These are phyloP conservation scores for Hucho hucho DNA, from an alignment of 2,113 vertebrate species.

Conservation along the genomic window DNA sequence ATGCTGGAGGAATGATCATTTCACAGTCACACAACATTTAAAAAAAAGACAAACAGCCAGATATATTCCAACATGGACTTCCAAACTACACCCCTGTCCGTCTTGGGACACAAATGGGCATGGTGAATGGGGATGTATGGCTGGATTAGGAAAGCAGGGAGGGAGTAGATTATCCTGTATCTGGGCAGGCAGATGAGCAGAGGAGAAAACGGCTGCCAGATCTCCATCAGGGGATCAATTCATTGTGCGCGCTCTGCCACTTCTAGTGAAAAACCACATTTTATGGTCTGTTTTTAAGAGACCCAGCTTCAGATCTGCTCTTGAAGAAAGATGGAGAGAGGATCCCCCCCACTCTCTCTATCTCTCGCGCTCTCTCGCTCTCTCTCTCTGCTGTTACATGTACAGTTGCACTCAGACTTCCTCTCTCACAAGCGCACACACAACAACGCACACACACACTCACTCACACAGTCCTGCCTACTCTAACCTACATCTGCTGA, in stretches of 20 bases:
- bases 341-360: neutral
- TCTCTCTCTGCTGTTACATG: neutral
- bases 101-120: slow-evolving; percentile 41
- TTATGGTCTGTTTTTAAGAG: slow-evolving; percentile 70
- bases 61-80: slow-evolving; percentile 58
- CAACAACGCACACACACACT: slow-evolving; percentile 30
- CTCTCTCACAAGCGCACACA: slow-evolving; percentile 4
- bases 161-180: slow-evolving; percentile 75
- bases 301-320: slow-evolving; percentile 40
- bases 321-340: slow-evolving; percentile 31
- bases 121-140: slow-evolving; percentile 64
- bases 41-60: slow-evolving; percentile 64
- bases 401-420: slow-evolving; percentile 4
- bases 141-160: slow-evolving; percentile 70
- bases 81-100: slow-evolving; percentile 54
- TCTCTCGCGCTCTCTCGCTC: neutral
- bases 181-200: slow-evolving; percentile 72
- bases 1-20: slow-evolving; percentile 60
- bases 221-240: slow-evolving; percentile 74
- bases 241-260: slow-evolving; percentile 62
- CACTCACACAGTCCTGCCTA: slow-evolving; percentile 37
- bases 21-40: slow-evolving; percentile 59
- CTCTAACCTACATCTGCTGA: slow-evolving; percentile 71
- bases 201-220: slow-evolving; percentile 69
- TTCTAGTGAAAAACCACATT: slow-evolving; percentile 74